Evolutionary conservation across 2,797 vertebrate species (phyloP), one percentile per base, ranked within the genome.

Genomic region (Argentina silus): DNA sequence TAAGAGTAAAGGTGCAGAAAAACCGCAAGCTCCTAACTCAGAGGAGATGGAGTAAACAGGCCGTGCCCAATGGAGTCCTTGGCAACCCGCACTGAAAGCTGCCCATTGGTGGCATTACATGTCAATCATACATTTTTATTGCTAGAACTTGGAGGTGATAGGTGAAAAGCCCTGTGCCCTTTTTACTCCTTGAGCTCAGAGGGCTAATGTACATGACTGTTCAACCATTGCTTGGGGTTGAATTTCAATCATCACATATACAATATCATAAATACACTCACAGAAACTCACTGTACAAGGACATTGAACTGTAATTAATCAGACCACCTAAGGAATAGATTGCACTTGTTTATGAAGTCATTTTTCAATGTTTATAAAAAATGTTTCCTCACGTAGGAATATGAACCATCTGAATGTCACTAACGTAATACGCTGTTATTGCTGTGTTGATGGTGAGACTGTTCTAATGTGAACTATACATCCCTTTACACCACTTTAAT

Each of bases 11-110:
- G 87, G 93, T 96, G 65, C 95, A 96, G 72, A 95, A 93, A 81
- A 96, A 94, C 63, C 93, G 96, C 65, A 97, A 96, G 84, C 93
- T 95, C 82, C 92, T 95, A 80, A 96, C 84, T 90, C 95, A 93
- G 78, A 84, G 95, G 69, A 93, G 94, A 68, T 96, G 95, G 91
- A 96, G 87, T 78, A 95, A 93, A 86, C 94, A 95, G 86, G 80
- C 89, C 27, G 83, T 93, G 60, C 88, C 92, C 63, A 97, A 96
- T 2, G 95, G 96, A 60, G 93, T 90, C 4, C 89, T 91, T 7
- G 81, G 89, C 77, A 86, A 74, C 70, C 75, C 85, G 0, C 82
- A 89, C 76, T 93, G 83, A 92, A 56, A 48, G 14, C 61, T 11
- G 7, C 42, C 48, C 43, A 27, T 36, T 53, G 55, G 21, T 64